Percentiles rank a stretch among this genome's conserved stretches.
Conservation (phyloP, 2,113 vertebrate genomes). For the Diphyllodes magnificus region DNA sequence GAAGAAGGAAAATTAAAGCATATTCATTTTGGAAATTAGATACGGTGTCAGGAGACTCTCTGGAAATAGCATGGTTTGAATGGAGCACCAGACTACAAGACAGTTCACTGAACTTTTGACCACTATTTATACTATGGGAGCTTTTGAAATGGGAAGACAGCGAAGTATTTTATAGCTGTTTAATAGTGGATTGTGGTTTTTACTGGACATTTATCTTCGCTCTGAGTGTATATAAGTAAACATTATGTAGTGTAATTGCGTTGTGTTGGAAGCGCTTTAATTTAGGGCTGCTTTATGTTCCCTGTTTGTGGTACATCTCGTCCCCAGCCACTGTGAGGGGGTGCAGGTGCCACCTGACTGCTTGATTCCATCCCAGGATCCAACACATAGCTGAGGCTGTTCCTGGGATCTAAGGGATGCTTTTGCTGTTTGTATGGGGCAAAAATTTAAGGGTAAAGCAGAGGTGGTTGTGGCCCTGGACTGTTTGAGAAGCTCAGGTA, state of each 20-base stretch:
- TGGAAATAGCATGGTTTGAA: conserved; percentile 77
- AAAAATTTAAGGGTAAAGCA: background rate
- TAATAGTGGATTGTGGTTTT: conserved; percentile 71
- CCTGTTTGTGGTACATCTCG: conserved; percentile 6
- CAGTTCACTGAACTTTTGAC: conserved; percentile 83
- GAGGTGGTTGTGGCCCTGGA: background rate
- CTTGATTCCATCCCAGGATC: background rate
- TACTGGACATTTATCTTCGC: conserved; percentile 64
- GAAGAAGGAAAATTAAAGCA: conserved; percentile 87
- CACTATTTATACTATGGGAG: conserved; percentile 72
- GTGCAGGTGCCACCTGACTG: background rate
- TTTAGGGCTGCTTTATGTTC: conserved; percentile 38
- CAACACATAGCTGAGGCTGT: background rate
- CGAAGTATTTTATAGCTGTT: conserved; percentile 71
- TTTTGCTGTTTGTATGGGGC: background rate
- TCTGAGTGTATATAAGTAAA: conserved; percentile 62
- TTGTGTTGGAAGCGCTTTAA: conserved; percentile 52
- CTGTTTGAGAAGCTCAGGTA: background rate
- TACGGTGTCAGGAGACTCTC: conserved; percentile 80
- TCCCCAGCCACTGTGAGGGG: background rate
- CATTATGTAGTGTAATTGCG: conserved; percentile 32
- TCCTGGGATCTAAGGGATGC: background rate
- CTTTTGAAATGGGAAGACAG: conserved; percentile 69
- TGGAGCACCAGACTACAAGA: conserved; percentile 71
- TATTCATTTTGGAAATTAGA: conserved; percentile 88